Evolutionary conservation across 2,888 invertebrate genomes (phyloP), one percentile per base, ranked within the genome.

Genomic region (Plebejus anna): DNA sequence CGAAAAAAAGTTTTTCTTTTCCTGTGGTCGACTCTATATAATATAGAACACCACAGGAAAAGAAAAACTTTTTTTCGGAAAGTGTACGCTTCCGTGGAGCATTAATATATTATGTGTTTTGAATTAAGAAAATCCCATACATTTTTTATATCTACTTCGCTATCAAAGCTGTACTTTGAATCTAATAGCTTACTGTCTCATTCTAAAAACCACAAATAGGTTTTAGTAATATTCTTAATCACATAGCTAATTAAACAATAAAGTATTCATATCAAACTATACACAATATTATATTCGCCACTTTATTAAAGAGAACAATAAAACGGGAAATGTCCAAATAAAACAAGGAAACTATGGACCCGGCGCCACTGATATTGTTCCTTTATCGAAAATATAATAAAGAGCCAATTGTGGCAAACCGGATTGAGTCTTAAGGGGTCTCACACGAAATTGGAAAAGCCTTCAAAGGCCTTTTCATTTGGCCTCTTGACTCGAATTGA

Each of bases 401-500:
- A 66, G 66, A 16, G 16, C 28, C 51, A 32, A 51, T 72, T 72
- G 72, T 51, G 47, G 42, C 47, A 72, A n/a, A 72, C 22, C 47
- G 42, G 71, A 72, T 22, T 42, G 51, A 72, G 72, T 36, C 66
- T 36, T 66, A 66, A 66, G 66, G 66, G 22, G 22, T 47, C 72
- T 72, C 47, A 72, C 42, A 42, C 72, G 47, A 47, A 72, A 72
- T 72, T 51, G 72, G 72, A 22, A 72, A 72, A 72, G 28, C 42
- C 28, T 47, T 72, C 72, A 72, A 72, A 42, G 72, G 28, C 72
- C 28, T 47, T 72, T 72, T 72, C 72, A 72, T 72, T 72, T 47
- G 72, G 32, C 72, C 72, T 47, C 42, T 72, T 72, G 22, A 72
- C 47, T 72, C 47, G 72, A 72, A 72, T 72, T 51, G 72, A 72